Conservation (phyloP, 2,888 invertebrate species). For the Drosophila gaucha region DNA sequence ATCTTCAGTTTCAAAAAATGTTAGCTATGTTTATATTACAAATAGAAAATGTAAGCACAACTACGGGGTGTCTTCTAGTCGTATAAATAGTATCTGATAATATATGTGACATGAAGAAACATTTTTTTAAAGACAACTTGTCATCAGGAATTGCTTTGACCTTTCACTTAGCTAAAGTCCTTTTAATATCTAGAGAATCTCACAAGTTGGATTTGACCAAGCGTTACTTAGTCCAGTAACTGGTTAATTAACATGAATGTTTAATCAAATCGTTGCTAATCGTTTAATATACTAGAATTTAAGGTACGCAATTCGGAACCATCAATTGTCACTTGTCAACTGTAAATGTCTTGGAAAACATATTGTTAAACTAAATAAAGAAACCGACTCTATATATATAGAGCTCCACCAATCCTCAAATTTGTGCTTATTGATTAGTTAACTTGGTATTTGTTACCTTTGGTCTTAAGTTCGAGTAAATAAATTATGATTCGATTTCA, state of each 20-base stretch:
- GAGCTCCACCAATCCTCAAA: conserved; percentile 27
- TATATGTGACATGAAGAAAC: no score
- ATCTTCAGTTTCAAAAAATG: no score
- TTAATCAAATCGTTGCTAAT: background rate
- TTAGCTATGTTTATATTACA: no score
- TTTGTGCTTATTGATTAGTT: conserved; percentile 60
- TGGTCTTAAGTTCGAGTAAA: conserved; percentile 26
- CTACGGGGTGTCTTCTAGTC: no score
- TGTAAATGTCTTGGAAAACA: conserved; percentile 1
- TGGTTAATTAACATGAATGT: background rate
- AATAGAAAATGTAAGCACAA: no score
- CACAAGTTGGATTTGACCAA: no score
- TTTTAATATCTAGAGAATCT: no score
- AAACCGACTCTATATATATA: conserved; percentile 14
- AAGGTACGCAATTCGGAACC: background rate
- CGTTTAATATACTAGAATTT: background rate
- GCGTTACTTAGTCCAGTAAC: background rate
- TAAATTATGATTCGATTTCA: conserved; percentile 47
- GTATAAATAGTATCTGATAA: no score
- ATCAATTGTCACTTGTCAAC: conserved; percentile 18
- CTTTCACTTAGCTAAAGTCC: no score
- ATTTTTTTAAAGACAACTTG: no score
- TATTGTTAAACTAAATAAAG: conserved; percentile 8
- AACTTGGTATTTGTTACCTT: conserved; percentile 20
- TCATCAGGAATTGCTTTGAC: no score